These are phyloP conservation scores for Lepidostoma basale DNA, from an alignment of 1,140 invertebrate species.

Conservation along the genomic window DNA sequence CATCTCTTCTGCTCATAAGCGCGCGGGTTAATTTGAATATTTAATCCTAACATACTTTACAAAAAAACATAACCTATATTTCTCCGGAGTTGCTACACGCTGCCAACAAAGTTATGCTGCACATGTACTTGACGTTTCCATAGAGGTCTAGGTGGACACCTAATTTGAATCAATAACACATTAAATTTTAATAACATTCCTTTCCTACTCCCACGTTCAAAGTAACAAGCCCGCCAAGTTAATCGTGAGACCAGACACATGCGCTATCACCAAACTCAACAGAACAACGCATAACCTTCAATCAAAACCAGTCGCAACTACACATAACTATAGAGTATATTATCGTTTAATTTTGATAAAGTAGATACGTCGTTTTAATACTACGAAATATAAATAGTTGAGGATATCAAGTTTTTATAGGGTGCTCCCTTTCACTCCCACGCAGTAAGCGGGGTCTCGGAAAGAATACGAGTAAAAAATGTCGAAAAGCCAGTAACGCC, in stretches of 20 bases:
- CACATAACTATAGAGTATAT: too few species aligned
- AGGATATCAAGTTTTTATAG: constrained; percentile 32
- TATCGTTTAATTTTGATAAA: too few species aligned
- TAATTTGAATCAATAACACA: constrained; percentile 10
- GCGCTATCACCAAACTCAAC: neutral
- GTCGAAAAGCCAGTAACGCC: neutral
- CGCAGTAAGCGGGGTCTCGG: constrained; percentile 3
- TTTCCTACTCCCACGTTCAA: neutral
- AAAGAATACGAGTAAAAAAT: constrained; percentile 26
- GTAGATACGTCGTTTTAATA: constrained; percentile 1
- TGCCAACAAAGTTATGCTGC: too few species aligned
- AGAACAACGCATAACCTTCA: neutral
- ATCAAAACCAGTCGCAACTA: neutral
- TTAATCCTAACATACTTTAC: too few species aligned
- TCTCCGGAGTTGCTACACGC: too few species aligned
- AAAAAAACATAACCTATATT: too few species aligned
- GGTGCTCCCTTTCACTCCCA: constrained; percentile 25
- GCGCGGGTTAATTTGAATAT: neutral
- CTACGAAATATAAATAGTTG: neutral
- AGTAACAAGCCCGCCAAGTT: neutral
- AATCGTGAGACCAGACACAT: constrained; percentile 25
- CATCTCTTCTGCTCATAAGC: too few species aligned
- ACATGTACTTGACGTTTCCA: neutral
- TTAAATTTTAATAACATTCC: constrained; percentile 22
- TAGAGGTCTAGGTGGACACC: neutral